These are phyloP conservation scores for Orchestes rusci DNA, from an alignment of 2,888 invertebrate species.

Conservation along the genomic window DNA sequence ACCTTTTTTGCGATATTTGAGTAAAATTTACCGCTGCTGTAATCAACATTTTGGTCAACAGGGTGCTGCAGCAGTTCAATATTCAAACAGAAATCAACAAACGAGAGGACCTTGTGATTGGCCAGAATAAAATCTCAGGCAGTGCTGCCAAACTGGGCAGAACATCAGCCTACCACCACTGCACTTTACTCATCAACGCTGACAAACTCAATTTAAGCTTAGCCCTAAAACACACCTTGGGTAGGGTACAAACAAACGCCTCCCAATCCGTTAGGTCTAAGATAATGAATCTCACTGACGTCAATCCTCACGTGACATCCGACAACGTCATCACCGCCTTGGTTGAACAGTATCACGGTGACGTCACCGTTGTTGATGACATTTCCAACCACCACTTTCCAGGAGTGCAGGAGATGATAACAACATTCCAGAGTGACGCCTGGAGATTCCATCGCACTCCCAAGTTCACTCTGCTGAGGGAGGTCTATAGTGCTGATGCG, in stretches of 20 bases:
- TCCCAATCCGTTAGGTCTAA: conserved; percentile 76
- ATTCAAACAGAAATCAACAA: conserved; percentile 69
- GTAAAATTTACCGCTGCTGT: too few relatives aligned
- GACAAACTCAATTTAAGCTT: conserved; percentile 68
- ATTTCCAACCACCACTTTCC: conserved; percentile 24
- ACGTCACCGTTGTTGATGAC: conserved; percentile 8
- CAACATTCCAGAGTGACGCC: conserved; percentile 69
- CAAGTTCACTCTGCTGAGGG: conserved; percentile 60
- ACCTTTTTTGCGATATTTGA: too few relatives aligned
- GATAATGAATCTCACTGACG: conserved; percentile 75
- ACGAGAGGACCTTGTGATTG: conserved; percentile 81
- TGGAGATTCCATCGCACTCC: conserved; percentile 88
- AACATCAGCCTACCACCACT: conserved; percentile 93
- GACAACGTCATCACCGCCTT: conserved; percentile 69
- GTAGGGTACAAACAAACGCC: conserved; percentile 62
- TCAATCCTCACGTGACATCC: conserved; percentile 63
- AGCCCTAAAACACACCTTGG: conserved; percentile 66
- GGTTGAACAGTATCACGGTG: conserved; percentile 41
- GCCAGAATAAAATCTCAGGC: conserved; percentile 83
- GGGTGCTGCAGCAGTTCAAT: too few relatives aligned
- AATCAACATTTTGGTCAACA: too few relatives aligned
- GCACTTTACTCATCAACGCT: conserved; percentile 85
- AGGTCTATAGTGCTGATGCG: conserved; percentile 48
- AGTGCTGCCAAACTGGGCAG: conserved; percentile 90
- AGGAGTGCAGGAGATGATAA: conserved; percentile 64